Base-by-base conservation (phyloP, 2,888 invertebrate species). In the Agapostemon virescens region DNA sequence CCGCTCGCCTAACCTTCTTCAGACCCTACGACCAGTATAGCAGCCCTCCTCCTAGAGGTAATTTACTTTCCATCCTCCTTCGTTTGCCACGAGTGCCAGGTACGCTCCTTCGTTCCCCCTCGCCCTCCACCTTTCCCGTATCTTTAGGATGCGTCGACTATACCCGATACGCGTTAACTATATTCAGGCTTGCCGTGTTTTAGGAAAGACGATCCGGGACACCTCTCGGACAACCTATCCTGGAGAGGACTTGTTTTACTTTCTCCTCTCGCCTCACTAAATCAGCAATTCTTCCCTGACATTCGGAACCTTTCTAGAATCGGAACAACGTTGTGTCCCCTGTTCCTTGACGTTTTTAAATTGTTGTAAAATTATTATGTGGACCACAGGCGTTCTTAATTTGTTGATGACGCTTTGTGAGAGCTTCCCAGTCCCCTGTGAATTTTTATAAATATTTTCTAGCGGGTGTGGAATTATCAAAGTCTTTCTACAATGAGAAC, bases 11-110 rank as follows among this genome's bases (percentile, higher is more conserved):
- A 9, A 30, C 20, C 58, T 33, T 33, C 30, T 7, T 7, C 30
- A 61, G 17, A 36, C 63, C 63, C 33, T n/a, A 73, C 81, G 63
- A 52, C 61, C 84, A 74, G 67, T 85, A 77, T 75, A 67, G 81
- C 84, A 79, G 74, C 78, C 84, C 84, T 86, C 81, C 84, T 86
- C 86, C 90, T 88, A 88, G 88, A 89, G 89, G 88, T 89, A 89
- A 90, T 89, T 89, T 89, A 88, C 87, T 86, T 87, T 87, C 86
- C 84, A 74, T 90, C 89, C 83, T 88, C 79, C 70, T 89, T 73
- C 84, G 67, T 85, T 82, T 75, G 58, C 82, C 77, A 68, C 84
- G 84, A 84, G 81, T 80, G 69, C 85, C 81, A 76, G 81, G 78
- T 81, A 84, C 79, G 77, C 73, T 77, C 82, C 79, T 81, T 77